Base-by-base conservation (phyloP, 2,797 vertebrate species). In the Myotis planiceps region DNA sequence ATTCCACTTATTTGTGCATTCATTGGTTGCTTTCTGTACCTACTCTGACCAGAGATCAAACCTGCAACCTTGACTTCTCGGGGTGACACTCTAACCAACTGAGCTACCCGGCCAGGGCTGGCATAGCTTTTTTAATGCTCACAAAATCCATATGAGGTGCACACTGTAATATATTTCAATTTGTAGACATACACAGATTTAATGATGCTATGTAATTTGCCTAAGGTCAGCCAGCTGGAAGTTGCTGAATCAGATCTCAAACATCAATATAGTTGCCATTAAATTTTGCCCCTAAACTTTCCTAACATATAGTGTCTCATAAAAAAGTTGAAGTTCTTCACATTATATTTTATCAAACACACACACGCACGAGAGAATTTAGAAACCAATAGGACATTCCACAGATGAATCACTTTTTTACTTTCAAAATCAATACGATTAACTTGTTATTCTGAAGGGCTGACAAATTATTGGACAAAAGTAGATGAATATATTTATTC, bases 361-460 rank as follows among this genome's bases (percentile, higher is more conserved):
- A 47, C 15, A 58, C 12, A 60, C 23, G 23, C 6, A n/a, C 9
- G n/a, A 49, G 6, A 53, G 0, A 65, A 75, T 42, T 71, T 80
- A 34, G 71, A 83, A 96, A 94, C 14, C 12, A 74, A 58, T 69
- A 10, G 63, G 51, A 21, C n/a, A 42, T 84, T 63, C 21, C 23
- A 47, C 18, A 47, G 58, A 82, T 84, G 82, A 60, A 27, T 78
- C 94, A 66, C 10, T 16, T 32, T 39, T 76, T 74, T 83, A n/a
- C 55, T 69, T 83, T 75, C 32, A 71, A 51, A 91, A 58, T 92
- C 51, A 86, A 68, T 95, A 55, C 2, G 63, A 88, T 94, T 90
- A 89, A 79, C 60, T 32, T 86, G 65, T 88, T 92, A 92, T 96
- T 85, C 82, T 91, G 32, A 95, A 90, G 66, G 47, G 29, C 51